Base-by-base conservation (phyloP, 2,113 vertebrate species). In the Sylvietta virens region DNA sequence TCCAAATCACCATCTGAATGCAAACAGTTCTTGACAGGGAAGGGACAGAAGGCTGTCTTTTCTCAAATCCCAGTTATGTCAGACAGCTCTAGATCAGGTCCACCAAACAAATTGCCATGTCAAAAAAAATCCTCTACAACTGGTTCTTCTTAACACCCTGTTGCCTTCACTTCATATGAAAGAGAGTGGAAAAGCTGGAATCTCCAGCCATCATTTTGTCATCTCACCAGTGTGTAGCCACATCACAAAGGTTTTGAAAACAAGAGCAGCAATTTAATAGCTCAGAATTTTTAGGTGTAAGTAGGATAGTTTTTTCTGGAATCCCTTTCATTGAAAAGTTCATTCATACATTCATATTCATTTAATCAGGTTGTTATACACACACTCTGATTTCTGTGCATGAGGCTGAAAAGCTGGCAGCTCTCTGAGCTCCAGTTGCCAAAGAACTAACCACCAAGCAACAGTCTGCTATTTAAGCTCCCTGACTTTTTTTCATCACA, bases 391-490 rank as follows among this genome's bases (percentile, higher is more conserved):
- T 91, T 92, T 90, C 81, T 64, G 20, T 83, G 60, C 85, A 86
- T 0, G 0, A 94, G 82, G 73, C 67, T 67, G 60, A 81, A 78
- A 56, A 93, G 42, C 64, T 95, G 83, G 91, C 85, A 94, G 66
- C 71, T 85, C 66, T 5, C 2, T 58, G 86, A 37, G 28, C 48
- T 95, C 65, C 4, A 1, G 12, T 71, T 96, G 92, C 92, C 95
- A 94, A 69, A 66, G 67, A 51, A 74, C 61, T 88, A 95, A 96
- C 90, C 88, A 90, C 82, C 22, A 56, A 93, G 67, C 7, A 90
- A 69, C 54, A 83, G 62, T 37, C 76, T 74, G 64, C 76, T 92
- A 83, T 95, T 94, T 83, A 90, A 72, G 51, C 33, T 90, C 42
- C 70, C 15, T 56, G 56, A 62, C 37, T 40, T 72, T 89, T 87